phyloP scores from a whole-genome alignment of 2,797 vertebrate species.

The Clarias pachynema region DNA sequence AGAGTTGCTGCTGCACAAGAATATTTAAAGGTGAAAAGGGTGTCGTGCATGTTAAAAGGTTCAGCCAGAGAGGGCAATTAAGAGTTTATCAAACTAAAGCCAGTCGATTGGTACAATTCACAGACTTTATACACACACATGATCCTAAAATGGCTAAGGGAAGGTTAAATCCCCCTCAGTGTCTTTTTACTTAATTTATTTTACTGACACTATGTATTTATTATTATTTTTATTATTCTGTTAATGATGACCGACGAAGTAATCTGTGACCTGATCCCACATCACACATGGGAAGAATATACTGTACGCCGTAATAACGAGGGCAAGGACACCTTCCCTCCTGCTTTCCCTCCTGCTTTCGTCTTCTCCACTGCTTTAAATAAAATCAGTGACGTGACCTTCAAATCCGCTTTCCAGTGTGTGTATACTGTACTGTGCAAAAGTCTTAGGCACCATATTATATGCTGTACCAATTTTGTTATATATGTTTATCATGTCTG shows the following conservation, averaged over 20 bases:
- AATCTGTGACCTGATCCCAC: background rate
- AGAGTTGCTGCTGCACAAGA: background rate
- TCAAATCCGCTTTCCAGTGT: background rate
- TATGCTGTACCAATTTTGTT: too few relatives aligned
- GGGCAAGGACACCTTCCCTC: too few relatives aligned
- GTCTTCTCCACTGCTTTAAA: background rate
- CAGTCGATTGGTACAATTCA: background rate
- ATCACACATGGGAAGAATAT: background rate
- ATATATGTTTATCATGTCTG: too few relatives aligned
- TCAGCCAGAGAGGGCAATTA: background rate
- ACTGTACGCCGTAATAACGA: background rate
- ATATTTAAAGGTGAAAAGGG: background rate
- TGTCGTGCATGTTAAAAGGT: slow-evolving; percentile 3
- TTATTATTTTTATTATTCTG: background rate
- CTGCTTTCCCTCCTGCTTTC: background rate
- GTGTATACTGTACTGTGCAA: background rate
- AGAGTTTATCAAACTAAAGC: background rate
- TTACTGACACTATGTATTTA: background rate
- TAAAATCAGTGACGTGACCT: background rate
- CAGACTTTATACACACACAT: background rate
- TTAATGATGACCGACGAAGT: background rate
- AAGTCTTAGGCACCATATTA: too few relatives aligned
- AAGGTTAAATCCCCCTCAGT: background rate
- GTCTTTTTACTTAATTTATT: background rate
- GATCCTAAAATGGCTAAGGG: background rate